Conservation (phyloP, 2,113 vertebrate species). For the Tychaedon coryphoeus region DNA sequence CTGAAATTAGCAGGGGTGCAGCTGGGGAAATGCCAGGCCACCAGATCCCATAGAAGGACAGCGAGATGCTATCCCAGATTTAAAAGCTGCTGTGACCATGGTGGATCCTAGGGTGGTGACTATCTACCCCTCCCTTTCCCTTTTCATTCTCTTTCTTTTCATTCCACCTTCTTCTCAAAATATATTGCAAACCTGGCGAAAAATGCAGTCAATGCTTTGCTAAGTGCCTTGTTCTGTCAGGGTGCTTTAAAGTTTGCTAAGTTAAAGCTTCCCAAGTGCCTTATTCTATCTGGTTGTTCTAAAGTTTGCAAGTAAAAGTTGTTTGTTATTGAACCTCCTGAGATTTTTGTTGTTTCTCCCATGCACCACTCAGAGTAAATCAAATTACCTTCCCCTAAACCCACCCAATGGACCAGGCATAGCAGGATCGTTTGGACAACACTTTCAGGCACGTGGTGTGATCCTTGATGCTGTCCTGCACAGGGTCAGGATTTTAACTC, state of each 20-base stretch:
- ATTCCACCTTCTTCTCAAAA: not conserved
- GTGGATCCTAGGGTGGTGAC: not conserved
- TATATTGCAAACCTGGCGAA: not conserved
- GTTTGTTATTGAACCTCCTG: not conserved
- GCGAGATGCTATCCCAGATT: fast-evolving
- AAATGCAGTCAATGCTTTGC: not conserved
- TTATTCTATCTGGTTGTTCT: not conserved
- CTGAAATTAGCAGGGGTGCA: not conserved
- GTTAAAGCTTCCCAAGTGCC: not conserved
- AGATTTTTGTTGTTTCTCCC: not conserved
- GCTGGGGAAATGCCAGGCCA: not conserved
- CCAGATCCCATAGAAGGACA: not conserved
- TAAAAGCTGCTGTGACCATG: fast-evolving
- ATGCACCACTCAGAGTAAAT: not conserved
- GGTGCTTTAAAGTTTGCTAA: not conserved
- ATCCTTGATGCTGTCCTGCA: not conserved
- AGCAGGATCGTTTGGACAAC: fast-evolving
- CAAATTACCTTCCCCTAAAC: not conserved
- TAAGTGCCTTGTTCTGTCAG: not conserved
- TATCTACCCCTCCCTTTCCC: not conserved
- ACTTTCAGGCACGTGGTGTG: not conserved
- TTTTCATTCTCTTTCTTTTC: not conserved
- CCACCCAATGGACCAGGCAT: not conserved
- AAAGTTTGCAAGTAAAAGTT: not conserved
- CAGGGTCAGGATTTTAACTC: not conserved